These are phyloP conservation scores for Psittacula derbiana DNA, from an alignment of 2,797 vertebrate species.

Conservation along the genomic window DNA sequence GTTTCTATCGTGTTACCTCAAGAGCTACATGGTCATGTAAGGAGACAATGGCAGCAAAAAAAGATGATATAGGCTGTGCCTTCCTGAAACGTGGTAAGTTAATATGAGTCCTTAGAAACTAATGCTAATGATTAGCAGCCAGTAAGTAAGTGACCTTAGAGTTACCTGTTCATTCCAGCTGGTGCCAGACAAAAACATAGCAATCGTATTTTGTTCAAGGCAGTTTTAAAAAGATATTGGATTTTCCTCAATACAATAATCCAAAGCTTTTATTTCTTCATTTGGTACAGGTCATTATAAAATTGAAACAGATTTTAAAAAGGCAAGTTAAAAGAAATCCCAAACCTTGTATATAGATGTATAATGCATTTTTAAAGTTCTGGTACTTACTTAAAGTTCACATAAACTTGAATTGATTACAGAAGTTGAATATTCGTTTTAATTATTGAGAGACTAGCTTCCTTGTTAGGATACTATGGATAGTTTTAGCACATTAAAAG, in stretches of 20 bases:
- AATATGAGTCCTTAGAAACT: neutral
- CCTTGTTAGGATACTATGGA: neutral
- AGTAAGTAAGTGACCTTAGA: neutral
- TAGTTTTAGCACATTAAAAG: neutral
- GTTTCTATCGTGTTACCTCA: neutral
- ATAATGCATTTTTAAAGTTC: neutral
- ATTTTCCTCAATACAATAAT: neutral
- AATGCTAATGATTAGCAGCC: neutral
- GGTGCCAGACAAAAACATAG: neutral
- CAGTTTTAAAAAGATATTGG: neutral
- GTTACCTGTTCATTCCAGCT: neutral
- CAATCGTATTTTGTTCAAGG: neutral
- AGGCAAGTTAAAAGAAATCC: neutral
- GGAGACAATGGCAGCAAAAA: neutral
- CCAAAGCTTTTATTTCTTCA: neutral
- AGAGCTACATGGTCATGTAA: neutral
- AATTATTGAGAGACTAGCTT: neutral
- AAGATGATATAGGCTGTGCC: neutral
- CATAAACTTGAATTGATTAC: neutral
- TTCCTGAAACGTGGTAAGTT: neutral
- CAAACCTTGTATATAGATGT: neutral
- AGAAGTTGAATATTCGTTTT: neutral
- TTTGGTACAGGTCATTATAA: neutral
- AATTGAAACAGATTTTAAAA: neutral
- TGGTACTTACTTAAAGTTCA: neutral